phyloP scores from a whole-genome alignment of 2,113 vertebrate species.

The rat (Rattus norvegicus) region DNA sequence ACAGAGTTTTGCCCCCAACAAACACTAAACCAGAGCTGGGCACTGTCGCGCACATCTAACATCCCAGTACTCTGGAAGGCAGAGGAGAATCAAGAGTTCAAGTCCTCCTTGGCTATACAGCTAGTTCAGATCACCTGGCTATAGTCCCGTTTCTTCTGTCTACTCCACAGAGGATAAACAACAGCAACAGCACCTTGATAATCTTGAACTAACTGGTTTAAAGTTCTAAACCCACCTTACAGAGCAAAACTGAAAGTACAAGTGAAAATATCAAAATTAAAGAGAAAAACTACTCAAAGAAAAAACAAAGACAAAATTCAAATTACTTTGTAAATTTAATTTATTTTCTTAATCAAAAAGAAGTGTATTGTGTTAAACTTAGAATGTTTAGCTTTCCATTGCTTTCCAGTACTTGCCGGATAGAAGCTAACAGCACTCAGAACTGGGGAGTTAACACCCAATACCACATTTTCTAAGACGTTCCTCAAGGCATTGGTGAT shows the following conservation, averaged over 20 bases:
- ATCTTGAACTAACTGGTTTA: constrained; percentile 53
- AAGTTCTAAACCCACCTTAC: constrained; percentile 47
- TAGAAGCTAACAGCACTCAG: constrained; percentile 82
- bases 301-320: constrained; percentile 80
- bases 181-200: not conserved
- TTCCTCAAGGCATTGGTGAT: constrained; percentile 77
- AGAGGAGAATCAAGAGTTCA: not conserved
- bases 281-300: constrained; percentile 76
- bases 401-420: constrained; percentile 76
- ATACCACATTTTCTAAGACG: constrained; percentile 79
- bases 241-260: constrained; percentile 55
- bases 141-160: not conserved
- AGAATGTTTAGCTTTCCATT: constrained; percentile 84
- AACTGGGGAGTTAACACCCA: constrained; percentile 81
- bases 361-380: constrained; percentile 80
- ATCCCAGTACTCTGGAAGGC: not conserved
- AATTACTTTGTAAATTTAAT: constrained; percentile 84
- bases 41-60: not conserved
- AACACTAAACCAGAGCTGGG: not conserved
- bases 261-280: constrained; percentile 63
- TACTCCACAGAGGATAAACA: no score
- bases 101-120: not conserved
- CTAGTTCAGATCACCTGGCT: not conserved
- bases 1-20: not conserved
- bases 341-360: constrained; percentile 87